Base-by-base conservation (phyloP, 64 coral and sea anemone species). In the Exaiptasia diaphana region DNA sequence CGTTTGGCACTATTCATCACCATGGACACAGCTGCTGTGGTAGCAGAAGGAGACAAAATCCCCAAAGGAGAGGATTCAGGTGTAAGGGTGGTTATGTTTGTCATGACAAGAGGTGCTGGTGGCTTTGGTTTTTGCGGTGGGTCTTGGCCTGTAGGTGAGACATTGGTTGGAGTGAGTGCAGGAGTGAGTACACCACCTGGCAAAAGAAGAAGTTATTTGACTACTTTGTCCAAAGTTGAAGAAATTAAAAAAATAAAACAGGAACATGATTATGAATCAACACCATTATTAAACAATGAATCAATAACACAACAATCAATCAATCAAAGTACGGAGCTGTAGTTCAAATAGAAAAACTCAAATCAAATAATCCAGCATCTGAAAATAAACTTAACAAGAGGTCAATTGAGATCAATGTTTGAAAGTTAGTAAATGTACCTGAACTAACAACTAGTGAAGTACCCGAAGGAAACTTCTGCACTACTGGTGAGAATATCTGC, bases 1-100 rank as follows among this genome's bases (percentile, higher is more conserved):
- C 95, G 90, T 68, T 99, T 99, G 4, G 85, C 95, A 79, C 79
- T 87, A 82, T 93, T 99, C 95, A 99, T 99, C 75, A 87, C 95
- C 59, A 93, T 80, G 42, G 90, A 93, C 17, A 99, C 90, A 74
- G 95, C 95, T 41, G 95, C 95, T 62, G 90, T 99, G 46, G 95
- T 99, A 44, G 95, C 95, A 83, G 90, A 85, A 39, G 95, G 95
- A 13, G 95, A 99, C 13, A 99, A 77, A 41, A 99, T 75, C 4
- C 95, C 95, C 38, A 99, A 77, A 5, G 95, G 95, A 17, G 95
- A 99, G 23, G 95, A 85, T 28, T 99, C 95, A 65, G 95, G 90
- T 53, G 90, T 99, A 8, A 99, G 68, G 23, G 90, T 86, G 59
- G 74, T 75, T 55, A 81, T 38, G 12, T 58, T 67, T 59, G 85